Conservation (phyloP, 1,140 invertebrate species). For the Oncopeltus fasciatus region DNA sequence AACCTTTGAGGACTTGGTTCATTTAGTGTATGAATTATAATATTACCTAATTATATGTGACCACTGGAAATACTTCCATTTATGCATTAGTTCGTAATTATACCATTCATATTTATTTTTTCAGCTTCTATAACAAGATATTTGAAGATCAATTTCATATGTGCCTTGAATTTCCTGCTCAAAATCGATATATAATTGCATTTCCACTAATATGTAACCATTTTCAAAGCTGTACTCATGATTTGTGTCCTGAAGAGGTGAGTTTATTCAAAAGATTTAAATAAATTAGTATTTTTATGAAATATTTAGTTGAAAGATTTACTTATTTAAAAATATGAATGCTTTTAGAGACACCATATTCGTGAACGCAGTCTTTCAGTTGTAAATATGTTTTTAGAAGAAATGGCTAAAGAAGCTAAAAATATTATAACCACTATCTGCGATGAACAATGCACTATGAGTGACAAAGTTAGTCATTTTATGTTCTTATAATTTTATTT, state of each 20-base stretch:
- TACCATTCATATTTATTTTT: slow-evolving; percentile 14
- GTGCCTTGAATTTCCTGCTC: slow-evolving; percentile 94
- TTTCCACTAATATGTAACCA: slow-evolving; percentile 96
- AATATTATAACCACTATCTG: slow-evolving; percentile 97
- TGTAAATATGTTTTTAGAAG: slow-evolving; percentile 93
- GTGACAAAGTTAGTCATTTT: slow-evolving; percentile 49
- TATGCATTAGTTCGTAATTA: no score
- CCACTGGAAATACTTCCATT: no score
- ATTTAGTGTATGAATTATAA: no score
- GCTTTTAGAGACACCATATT: slow-evolving; percentile 71
- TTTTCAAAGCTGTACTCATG: slow-evolving; percentile 94
- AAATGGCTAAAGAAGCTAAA: slow-evolving; percentile 98
- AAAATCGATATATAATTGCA: slow-evolving; percentile 92
- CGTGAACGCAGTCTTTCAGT: slow-evolving; percentile 88
- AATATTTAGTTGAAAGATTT: background rate
- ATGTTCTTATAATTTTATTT: background rate
- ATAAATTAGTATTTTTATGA: background rate
- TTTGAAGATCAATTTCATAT: slow-evolving; percentile 98
- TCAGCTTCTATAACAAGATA: slow-evolving; percentile 84
- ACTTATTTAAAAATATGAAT: no score
- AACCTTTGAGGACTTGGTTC: no score
- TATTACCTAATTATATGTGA: no score
- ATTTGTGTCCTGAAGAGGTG: slow-evolving; percentile 93
- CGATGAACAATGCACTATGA: slow-evolving; percentile 89
- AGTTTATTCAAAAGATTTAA: slow-evolving; percentile 16